phyloP scores from a whole-genome alignment of 2,797 vertebrate genomes.

The Arrhamphus sclerolepis region DNA sequence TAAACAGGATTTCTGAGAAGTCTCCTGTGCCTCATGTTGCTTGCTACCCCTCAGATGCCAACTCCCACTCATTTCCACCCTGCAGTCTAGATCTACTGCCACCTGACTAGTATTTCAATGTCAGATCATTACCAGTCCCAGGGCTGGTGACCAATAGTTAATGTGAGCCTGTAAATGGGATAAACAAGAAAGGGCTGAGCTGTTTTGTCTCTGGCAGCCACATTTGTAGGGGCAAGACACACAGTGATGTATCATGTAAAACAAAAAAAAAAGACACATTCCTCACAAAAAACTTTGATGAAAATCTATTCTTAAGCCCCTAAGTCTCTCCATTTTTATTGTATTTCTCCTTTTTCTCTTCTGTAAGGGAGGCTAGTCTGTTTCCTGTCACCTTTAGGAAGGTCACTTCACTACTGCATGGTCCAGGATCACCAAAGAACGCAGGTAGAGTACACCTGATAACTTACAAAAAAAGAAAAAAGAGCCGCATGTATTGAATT shows the following conservation, averaged over 20 bases:
- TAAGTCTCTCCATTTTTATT: neutral
- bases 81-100: constrained; percentile 22
- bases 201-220: neutral
- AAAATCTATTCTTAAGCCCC: neutral
- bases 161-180: constrained; percentile 7
- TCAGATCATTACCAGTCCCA: neutral
- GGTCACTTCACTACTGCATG: constrained; percentile 43
- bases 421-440: neutral
- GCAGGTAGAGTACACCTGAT: constrained; percentile 5
- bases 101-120: constrained; percentile 10
- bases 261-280: neutral
- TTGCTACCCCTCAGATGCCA: constrained; percentile 27
- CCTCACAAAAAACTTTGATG: neutral
- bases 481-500: neutral
- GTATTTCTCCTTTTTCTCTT: neutral
- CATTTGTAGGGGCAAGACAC: neutral
- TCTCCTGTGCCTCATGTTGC: constrained; percentile 65
- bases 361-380: constrained; percentile 8
- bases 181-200: neutral
- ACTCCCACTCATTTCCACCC: constrained; percentile 18
- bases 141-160: constrained; percentile 7
- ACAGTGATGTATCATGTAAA: neutral
- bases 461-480: neutral
- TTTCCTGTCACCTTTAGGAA: constrained; percentile 62
- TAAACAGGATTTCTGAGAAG: constrained; percentile 75